Conservation (phyloP, 2,113 vertebrate genomes). For the Damaliscus lunatus region DNA sequence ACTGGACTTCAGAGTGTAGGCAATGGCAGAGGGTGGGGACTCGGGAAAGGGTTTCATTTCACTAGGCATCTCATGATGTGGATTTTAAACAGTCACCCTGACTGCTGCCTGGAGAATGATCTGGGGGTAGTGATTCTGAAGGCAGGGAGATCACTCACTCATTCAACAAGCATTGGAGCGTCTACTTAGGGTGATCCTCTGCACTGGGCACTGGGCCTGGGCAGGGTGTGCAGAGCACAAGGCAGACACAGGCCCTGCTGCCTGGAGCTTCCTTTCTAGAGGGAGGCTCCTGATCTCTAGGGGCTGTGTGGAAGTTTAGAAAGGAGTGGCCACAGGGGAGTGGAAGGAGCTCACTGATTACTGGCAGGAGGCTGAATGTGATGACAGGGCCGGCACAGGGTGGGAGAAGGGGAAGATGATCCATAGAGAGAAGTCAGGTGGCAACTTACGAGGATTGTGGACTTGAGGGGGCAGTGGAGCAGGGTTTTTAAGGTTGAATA, state of each 20-base stretch:
- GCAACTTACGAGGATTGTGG: fast-evolving
- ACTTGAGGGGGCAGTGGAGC: neutral
- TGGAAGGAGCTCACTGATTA: neutral
- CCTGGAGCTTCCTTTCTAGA: neutral
- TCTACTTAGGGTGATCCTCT: neutral
- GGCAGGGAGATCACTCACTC: neutral
- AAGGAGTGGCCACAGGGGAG: neutral
- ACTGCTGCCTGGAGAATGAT: neutral
- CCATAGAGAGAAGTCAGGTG: neutral
- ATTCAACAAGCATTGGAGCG: neutral
- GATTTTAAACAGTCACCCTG: neutral
- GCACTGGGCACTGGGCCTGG: no score
- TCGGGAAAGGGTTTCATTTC: neutral
- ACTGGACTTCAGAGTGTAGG: neutral
- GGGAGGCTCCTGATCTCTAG: neutral
- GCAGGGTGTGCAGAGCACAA: neutral
- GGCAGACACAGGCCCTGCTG: neutral
- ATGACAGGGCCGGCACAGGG: fast-evolving
- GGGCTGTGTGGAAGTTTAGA: neutral
- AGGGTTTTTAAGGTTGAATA: neutral
- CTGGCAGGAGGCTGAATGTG: neutral
- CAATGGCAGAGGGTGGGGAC: neutral
- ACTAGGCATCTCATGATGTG: neutral
- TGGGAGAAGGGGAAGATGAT: neutral
- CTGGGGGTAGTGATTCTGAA: neutral